These are phyloP conservation scores for Tenthredo notha DNA, from an alignment of 2,888 invertebrate species.

Conservation along the genomic window DNA sequence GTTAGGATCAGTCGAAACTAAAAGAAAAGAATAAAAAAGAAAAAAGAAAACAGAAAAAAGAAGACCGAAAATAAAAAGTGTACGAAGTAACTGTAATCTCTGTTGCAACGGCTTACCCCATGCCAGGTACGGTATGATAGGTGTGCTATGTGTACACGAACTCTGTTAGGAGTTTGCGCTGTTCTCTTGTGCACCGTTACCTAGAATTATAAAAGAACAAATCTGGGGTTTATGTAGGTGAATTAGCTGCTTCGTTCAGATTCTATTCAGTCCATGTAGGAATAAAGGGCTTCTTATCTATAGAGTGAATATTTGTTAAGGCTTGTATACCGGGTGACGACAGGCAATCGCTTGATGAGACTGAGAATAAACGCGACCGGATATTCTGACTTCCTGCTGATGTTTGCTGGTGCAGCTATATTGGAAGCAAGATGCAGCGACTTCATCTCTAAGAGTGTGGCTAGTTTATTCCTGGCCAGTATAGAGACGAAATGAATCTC, in stretches of 20 bases:
- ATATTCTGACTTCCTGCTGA: slow-evolving; percentile 43
- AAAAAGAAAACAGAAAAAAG: background rate
- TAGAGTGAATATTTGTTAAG: background rate
- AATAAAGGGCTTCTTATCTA: background rate
- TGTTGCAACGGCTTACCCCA: slow-evolving; percentile 19
- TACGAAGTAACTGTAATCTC: slow-evolving; percentile 42
- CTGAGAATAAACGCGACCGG: slow-evolving; percentile 51
- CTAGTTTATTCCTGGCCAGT: slow-evolving; percentile 47
- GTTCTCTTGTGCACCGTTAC: slow-evolving; percentile 32
- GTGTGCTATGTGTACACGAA: background rate
- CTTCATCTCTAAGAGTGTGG: slow-evolving; percentile 20
- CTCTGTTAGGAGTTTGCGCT: slow-evolving; percentile 25
- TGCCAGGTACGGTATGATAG: slow-evolving; percentile 18
- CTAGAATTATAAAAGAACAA: background rate
- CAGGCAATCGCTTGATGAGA: slow-evolving; percentile 13
- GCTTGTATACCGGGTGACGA: slow-evolving; percentile 14
- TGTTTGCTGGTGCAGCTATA: background rate
- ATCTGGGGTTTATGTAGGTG: background rate
- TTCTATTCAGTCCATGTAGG: background rate
- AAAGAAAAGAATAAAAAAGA: background rate
- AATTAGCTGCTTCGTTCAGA: background rate
- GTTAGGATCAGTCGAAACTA: background rate
- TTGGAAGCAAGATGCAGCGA: slow-evolving; percentile 15
- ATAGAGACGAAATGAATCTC: slow-evolving; percentile 41
- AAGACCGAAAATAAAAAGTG: background rate